Base-by-base conservation (phyloP, 2,797 vertebrate genomes). In the Enteromius afrohamiltoni region DNA sequence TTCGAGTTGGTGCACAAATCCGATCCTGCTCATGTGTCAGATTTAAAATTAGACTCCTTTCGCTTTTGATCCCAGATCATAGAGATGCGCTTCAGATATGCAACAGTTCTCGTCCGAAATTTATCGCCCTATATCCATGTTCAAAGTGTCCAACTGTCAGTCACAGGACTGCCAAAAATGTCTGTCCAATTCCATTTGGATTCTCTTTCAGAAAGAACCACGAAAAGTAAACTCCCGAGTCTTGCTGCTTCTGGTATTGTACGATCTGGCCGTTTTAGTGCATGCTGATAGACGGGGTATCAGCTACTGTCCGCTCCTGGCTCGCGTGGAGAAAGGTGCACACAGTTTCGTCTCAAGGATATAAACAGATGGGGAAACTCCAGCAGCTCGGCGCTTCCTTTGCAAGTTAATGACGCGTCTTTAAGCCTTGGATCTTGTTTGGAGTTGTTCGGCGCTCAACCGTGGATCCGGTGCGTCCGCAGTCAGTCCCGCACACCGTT, bases 111-210 rank as follows among this genome's bases (percentile, higher is more conserved):
- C 42, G 70, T 71, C 79, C 21, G 51, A 80, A 81, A 78, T 73
- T 74, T 64, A 71, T 23, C 69, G 83, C 82, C 31, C 73, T 79
- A 83, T 62, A 89, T 89, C 88, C 89, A 90, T 83, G 58, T 73
- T 83, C 65, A 65, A 76, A 80, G 45, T 67, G 31, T 45, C 74
- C 77, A 34, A 73, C 67, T 82, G 60, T 83, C 76, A 83, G 77
- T 79, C 45, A 58, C 34, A 23, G 68, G 77, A 83, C 69, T 80
- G 79, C 70, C 80, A 13, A 76, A 47, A 85, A 82, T 40, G 73
- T 64, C 58, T 84, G 82, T 82, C 73, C 75, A 80, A 83, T 71
- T 82, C 86, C 89, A 90, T 86, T 62, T 71, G 74, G 49, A 34
- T 67, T n/a, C 17, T 55, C 62, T 29, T 10, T 58, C 4, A 1